A percentile compares a stretch with the other conserved stretches of the same genome.
These are phyloP conservation scores for Calameuta pallipes DNA, from an alignment of 2,888 invertebrate genomes.

Conservation along the genomic window DNA sequence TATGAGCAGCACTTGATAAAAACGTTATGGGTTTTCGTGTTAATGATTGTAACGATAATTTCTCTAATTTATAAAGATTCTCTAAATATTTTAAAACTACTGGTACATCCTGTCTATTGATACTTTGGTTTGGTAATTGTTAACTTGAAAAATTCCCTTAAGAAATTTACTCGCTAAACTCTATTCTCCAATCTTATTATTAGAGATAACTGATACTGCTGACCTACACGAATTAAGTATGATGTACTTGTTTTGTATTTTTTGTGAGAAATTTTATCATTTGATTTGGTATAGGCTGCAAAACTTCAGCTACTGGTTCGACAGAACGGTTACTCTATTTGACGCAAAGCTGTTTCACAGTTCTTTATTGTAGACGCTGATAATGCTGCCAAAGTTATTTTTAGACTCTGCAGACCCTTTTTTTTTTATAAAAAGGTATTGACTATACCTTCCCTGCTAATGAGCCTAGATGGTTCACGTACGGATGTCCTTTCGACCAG, in stretches of 20 bases:
- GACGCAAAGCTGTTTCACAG: neutral
- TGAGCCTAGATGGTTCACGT: neutral
- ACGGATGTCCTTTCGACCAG: neutral
- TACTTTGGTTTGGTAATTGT: too few relatives aligned
- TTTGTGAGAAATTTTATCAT: neutral
- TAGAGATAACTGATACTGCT: slow-evolving; percentile 16
- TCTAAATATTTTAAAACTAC: too few relatives aligned
- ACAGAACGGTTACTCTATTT: neutral
- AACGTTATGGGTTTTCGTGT: slow-evolving; percentile 18
- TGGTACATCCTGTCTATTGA: too few relatives aligned
- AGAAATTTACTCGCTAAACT: slow-evolving; percentile 7
- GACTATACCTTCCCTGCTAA: neutral
- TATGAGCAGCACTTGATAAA: slow-evolving; percentile 27
- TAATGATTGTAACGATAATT: neutral
- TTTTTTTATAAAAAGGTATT: neutral
- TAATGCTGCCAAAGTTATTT: neutral
- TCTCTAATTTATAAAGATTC: too few relatives aligned
- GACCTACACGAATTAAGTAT: slow-evolving; percentile 17
- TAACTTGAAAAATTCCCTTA: too few relatives aligned
- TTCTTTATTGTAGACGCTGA: neutral
- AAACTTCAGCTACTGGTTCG: neutral
- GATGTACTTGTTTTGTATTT: neutral
- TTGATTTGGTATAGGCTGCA: neutral
- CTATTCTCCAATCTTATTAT: slow-evolving; percentile 20
- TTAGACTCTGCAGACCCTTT: neutral